These are phyloP conservation scores for Tetramorium simillimum DNA, from an alignment of 1,140 invertebrate species.

Conservation along the genomic window DNA sequence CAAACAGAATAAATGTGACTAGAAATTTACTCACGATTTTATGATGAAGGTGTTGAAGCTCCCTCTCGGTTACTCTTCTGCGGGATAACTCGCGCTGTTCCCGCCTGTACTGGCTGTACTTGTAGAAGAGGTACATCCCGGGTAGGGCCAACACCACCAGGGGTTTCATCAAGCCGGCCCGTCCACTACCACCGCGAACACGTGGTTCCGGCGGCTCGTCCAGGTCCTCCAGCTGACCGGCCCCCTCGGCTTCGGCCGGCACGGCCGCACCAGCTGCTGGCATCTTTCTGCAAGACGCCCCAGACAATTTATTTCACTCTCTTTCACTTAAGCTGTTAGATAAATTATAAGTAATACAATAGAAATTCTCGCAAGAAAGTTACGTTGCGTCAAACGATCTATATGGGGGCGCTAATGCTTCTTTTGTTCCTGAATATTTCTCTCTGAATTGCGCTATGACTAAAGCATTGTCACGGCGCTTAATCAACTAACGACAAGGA, in stretches of 20 bases:
- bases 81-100: slow-evolving; percentile 93
- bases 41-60: slow-evolving; percentile 94
- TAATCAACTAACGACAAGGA: slow-evolving; percentile 34
- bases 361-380: background rate
- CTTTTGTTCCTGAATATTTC: background rate
- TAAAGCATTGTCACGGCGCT: slow-evolving; percentile 5
- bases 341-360: background rate
- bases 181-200: slow-evolving; percentile 79
- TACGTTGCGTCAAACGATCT: background rate
- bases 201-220: slow-evolving; percentile 82
- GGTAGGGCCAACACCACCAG: slow-evolving; percentile 92
- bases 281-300: slow-evolving; percentile 70
- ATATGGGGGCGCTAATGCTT: background rate
- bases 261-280: slow-evolving; percentile 78
- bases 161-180: slow-evolving; percentile 90
- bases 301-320: background rate
- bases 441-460: background rate
- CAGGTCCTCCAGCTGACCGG: slow-evolving; percentile 79
- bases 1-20: background rate
- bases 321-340: background rate
- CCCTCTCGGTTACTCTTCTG: slow-evolving; percentile 92
- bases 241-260: slow-evolving; percentile 76
- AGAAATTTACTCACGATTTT: slow-evolving; percentile 92
- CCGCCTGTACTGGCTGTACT: slow-evolving; percentile 94
- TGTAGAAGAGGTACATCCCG: slow-evolving; percentile 96